A percentile compares a stretch with the other conserved stretches of the same genome.
Conservation (phyloP, 2,797 vertebrate species). For the Rhinoraja longicauda region DNA sequence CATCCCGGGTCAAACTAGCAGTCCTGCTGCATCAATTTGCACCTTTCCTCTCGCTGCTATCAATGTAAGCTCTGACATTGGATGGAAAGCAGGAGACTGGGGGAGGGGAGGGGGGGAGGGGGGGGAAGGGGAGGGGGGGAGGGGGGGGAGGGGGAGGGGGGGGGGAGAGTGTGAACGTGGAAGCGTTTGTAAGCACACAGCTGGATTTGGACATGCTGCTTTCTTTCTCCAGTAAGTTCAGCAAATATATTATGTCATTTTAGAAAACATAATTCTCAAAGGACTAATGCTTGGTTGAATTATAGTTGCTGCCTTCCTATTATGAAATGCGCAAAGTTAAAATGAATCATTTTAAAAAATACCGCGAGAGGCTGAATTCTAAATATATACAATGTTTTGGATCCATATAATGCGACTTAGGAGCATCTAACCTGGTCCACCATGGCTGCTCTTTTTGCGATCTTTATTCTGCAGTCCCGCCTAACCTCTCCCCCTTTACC, state of each 20-base stretch:
- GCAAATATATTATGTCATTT: no score
- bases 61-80: not conserved
- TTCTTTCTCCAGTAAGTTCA: not conserved
- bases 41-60: not conserved
- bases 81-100: not conserved
- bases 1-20: not conserved
- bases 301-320: no score
- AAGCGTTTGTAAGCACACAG: not conserved
- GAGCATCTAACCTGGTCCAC: no score
- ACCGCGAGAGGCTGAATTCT: not conserved
- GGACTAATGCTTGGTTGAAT: not conserved
- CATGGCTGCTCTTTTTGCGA: no score
- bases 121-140: not conserved
- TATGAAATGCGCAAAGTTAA: not conserved
- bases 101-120: not conserved
- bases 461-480: no score
- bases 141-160: not conserved
- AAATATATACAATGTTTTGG: not conserved
- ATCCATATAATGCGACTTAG: no score
- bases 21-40: not conserved
- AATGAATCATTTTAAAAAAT: not conserved
- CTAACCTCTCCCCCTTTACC: no score
- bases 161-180: not conserved
- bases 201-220: no score
- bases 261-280: not conserved